Evolutionary conservation across 2,888 invertebrate species (phyloP).

Genomic region (Biston betularia): DNA sequence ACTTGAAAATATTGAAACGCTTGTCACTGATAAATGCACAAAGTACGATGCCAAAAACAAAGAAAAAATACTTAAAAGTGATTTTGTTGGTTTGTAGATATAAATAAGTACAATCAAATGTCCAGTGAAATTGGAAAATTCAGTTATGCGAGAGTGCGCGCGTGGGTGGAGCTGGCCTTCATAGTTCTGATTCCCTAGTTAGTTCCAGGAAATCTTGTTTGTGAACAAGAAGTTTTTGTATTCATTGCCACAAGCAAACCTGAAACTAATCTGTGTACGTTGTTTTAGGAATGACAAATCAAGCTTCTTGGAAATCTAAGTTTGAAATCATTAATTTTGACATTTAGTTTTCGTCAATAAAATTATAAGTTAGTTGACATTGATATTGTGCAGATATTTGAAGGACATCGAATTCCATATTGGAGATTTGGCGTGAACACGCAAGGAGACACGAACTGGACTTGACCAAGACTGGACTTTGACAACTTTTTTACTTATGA

Average conservation of each 20-base stretch:
- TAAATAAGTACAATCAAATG: neutral
- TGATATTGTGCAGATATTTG: too few relatives aligned
- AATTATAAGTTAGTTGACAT: too few relatives aligned
- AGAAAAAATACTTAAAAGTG: neutral
- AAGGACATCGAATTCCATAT: too few relatives aligned
- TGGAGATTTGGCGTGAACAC: too few relatives aligned
- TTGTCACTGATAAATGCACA: too few relatives aligned
- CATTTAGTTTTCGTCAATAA: too few relatives aligned
- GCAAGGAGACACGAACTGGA: too few relatives aligned
- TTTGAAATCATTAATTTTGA: too few relatives aligned
- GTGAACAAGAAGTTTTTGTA: slow-evolving; percentile 10
- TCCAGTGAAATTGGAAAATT: neutral
- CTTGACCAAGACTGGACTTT: too few relatives aligned
- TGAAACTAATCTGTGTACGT: neutral
- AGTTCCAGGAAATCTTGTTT: slow-evolving; percentile 7
- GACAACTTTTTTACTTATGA: too few relatives aligned
- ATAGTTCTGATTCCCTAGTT: slow-evolving; percentile 3
- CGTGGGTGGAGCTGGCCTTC: neutral
- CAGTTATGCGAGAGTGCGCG: neutral
- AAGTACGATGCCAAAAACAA: too few relatives aligned
- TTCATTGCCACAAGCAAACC: neutral
- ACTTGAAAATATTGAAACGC: too few relatives aligned
- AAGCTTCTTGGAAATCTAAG: neutral
- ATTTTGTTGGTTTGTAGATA: neutral
- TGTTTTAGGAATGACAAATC: neutral